Evolutionary conservation across 2,888 invertebrate genomes (phyloP), one percentile per base, ranked within the genome.

Genomic region (Oligia fasciuncula): DNA sequence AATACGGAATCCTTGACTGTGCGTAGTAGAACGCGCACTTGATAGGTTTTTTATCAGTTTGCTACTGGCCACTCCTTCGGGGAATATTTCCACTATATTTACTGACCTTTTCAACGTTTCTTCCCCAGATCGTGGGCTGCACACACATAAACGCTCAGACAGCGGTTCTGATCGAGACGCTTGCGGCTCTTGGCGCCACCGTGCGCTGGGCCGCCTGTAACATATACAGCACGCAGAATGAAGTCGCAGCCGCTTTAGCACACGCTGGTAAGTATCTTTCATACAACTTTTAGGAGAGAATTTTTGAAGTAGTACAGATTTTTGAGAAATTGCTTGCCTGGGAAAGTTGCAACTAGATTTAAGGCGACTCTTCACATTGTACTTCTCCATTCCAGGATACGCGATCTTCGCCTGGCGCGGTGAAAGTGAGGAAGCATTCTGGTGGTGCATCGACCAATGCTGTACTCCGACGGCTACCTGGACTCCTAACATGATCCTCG

Each of bases 111-210:
- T 8, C 0, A 23, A 60, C 23, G 23, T 13, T 63, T 78, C 2
- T 67, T 78, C 76, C 73, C 2, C 93, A 97, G 97, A 98, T 99
- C 86, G 99, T 99, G 73, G 99, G 99, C 57, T 99, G 99, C 95
- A 99, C 99, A 73, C 99, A 99, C 96, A 99, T 99, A 91, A 99
- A 99, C 95, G 99, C 99, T 66, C 99, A 99, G 96, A 99, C 99
- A 0, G 99, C 99, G 9, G 99, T 99, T 63, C 96, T 99, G 79
- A 98, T 99, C 85, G 99, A 99, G 94, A 99, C 99, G 0, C 96
- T 99, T 63, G 98, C 98, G 0, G 98, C 98, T 76, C 97, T 99
- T 40, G 99, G 99, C 0, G 99, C 99, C 8, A 98, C 98, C 0
- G 98, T 99, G 5, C 98, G 99, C 93, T 99, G 99, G 99, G 98